These are phyloP conservation scores for Branchipolynoe longqiensis DNA, from an alignment of 2,888 invertebrate genomes.

Conservation along the genomic window DNA sequence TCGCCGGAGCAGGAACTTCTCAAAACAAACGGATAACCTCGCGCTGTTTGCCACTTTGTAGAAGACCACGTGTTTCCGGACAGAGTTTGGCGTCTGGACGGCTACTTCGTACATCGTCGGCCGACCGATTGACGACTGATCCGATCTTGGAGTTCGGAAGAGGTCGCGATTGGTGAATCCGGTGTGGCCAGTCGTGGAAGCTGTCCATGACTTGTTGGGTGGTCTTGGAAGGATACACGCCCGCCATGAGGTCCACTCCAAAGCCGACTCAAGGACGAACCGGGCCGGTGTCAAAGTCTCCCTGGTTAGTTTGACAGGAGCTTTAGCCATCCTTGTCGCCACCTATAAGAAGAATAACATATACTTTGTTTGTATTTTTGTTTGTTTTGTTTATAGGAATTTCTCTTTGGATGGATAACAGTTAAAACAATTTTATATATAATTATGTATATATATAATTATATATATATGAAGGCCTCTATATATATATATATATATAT, in stretches of 20 bases:
- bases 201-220: not conserved
- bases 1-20: not conserved
- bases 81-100: not conserved
- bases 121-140: not conserved
- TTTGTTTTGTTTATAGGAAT: too few species aligned
- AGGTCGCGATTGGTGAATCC: not conserved
- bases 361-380: too few species aligned
- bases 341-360: too few species aligned
- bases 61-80: not conserved
- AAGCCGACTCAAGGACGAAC: not conserved
- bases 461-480: too few species aligned
- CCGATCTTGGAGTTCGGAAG: not conserved
- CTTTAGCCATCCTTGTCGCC: not conserved
- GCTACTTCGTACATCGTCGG: conserved; percentile 22
- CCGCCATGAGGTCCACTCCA: conserved; percentile 1
- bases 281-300: not conserved
- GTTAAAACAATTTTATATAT: too few species aligned
- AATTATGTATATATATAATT: too few species aligned
- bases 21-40: not conserved
- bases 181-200: not conserved
- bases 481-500: too few species aligned
- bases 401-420: too few species aligned
- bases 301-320: not conserved
- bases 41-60: not conserved
- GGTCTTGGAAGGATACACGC: not conserved